phyloP scores from a whole-genome alignment of 2,888 invertebrate genomes.

The Meandrusa payeni region DNA sequence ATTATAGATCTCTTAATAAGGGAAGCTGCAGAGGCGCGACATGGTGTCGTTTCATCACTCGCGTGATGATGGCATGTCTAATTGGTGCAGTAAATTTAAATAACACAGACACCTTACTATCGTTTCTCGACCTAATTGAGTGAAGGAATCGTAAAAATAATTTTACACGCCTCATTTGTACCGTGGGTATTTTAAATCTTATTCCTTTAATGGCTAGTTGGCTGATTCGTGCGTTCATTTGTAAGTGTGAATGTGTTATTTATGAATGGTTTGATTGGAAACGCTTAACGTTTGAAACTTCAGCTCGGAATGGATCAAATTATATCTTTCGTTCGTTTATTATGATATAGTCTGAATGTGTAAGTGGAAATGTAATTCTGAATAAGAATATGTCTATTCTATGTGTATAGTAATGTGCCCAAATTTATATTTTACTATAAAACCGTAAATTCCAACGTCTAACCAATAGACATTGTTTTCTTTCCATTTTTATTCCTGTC shows the following conservation, averaged over 20 bases:
- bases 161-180: conserved; percentile 77
- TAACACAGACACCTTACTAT: conserved; percentile 76
- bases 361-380: too few species aligned
- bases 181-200: conserved; percentile 68
- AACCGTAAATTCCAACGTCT: neutral
- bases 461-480: neutral
- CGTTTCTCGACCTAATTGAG: conserved; percentile 74
- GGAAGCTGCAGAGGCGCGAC: conserved; percentile 67
- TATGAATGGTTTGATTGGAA: conserved; percentile 40
- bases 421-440: too few species aligned
- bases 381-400: too few species aligned
- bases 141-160: conserved; percentile 78
- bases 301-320: too few species aligned
- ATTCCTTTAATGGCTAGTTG: conserved; percentile 60
- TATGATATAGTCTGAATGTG: too few species aligned
- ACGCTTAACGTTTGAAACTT: conserved; percentile 4
- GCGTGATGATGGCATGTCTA: conserved; percentile 73
- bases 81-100: conserved; percentile 79
- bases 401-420: too few species aligned
- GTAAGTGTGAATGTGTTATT: conserved; percentile 56
- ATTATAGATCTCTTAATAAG: conserved; percentile 77
- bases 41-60: conserved; percentile 69
- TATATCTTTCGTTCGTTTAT: too few species aligned
- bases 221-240: conserved; percentile 60
- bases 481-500: conserved; percentile 1